A percentile compares a stretch with the other conserved stretches of the same genome.
Evolutionary conservation across 2,888 invertebrate species (phyloP).

Genomic region (Euplagia quadripunctaria): DNA sequence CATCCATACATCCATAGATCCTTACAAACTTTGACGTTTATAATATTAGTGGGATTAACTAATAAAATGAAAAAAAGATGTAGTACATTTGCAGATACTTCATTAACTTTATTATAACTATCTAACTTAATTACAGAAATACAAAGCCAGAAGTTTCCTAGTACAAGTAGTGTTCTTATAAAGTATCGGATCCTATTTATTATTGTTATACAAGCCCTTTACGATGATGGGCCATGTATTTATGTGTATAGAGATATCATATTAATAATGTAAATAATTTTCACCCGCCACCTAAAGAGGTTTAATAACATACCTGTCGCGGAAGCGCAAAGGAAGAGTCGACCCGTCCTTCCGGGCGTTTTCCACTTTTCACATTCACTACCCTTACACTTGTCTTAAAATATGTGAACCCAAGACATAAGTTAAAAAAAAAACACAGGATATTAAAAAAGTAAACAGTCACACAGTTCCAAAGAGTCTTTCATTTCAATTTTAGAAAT

Average conservation of each 20-base stretch:
- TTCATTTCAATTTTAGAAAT: conserved; percentile 37
- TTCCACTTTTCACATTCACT: conserved; percentile 76
- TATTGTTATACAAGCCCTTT: background rate
- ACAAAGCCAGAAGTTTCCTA: background rate
- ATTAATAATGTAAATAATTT: conserved; percentile 37
- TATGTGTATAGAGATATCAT: background rate
- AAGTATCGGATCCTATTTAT: too few species aligned
- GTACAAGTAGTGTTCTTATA: background rate
- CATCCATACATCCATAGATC: too few species aligned
- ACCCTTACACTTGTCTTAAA: conserved; percentile 46
- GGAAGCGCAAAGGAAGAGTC: conserved; percentile 68
- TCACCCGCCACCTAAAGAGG: conserved; percentile 30
- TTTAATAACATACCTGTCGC: conserved; percentile 70
- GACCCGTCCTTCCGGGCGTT: conserved; percentile 73
- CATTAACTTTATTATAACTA: background rate
- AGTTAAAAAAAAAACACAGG: conserved; percentile 36
- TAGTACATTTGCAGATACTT: background rate
- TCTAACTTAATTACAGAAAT: conserved; percentile 31
- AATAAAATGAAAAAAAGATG: background rate
- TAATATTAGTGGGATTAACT: too few species aligned
- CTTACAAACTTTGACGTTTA: too few species aligned
- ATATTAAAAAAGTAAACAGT: conserved; percentile 42
- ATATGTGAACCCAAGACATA: conserved; percentile 35
- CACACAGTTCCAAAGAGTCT: conserved; percentile 43
- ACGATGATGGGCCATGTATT: background rate